Base-by-base conservation (phyloP, 1,140 invertebrate genomes). In the Polyergus mexicanus region DNA sequence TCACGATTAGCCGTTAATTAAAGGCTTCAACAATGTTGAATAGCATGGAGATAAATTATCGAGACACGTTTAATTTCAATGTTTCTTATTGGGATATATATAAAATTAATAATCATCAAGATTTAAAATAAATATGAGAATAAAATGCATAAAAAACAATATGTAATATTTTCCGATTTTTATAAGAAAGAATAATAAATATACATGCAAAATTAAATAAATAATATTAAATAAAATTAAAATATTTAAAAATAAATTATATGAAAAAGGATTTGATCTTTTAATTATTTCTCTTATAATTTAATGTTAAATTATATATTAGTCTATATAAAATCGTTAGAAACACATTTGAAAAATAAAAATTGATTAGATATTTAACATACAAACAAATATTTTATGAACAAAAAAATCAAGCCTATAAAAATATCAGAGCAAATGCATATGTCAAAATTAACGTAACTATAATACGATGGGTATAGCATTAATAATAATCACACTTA, bases 1-100 rank as follows among this genome's bases (percentile, higher is more conserved):
- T 1, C 51, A 10, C 25, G 51, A 58, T 81, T 60, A 72, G 51
- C 35, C 19, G 1, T 72, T 81, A 22, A 72, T 81, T 72, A 60
- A 58, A 38, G 13, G 16, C 47, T 51, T 51, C 13, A 47, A 51
- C 66, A 72, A 19, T 25, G 19, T 22, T 58, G 35, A 80, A 51
- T 11, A 41, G n/a, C n/a, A 41, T 0, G 32, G 19, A 71, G 13
- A 11, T 58, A 69, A 60, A 60, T 81, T 32, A 7, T 72, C 65
- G 19, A n/a, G 16, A 44, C 19, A 7, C 25, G n/a, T 10, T 54
- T 19, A 3, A 60, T 13, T 10, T 69, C 38, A 6, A 11, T n/a
- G 22, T 58, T 58, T 5, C 10, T 7, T 58, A 32, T 44, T 56
- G 5, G 2, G 38, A 7, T 16, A 13, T 7, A 68, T 6, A 16